These are phyloP conservation scores for Ferdinandea cuprea DNA, from an alignment of 2,888 invertebrate genomes.

Conservation along the genomic window DNA sequence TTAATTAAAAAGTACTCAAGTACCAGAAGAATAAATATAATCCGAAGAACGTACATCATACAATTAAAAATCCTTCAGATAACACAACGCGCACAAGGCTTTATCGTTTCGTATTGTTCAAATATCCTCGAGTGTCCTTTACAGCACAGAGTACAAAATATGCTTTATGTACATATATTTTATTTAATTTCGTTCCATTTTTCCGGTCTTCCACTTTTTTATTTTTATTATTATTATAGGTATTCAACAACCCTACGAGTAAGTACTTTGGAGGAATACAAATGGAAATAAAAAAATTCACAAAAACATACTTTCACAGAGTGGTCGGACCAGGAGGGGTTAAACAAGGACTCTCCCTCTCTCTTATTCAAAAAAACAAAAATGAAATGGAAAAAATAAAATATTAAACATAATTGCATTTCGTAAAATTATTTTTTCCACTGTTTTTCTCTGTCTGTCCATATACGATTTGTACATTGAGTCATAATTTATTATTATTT, in stretches of 20 bases:
- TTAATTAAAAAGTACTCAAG: conserved; percentile 28
- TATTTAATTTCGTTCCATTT: conserved; percentile 34
- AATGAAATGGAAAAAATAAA: conserved; percentile 62
- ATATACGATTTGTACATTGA: conserved; percentile 2
- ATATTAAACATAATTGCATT: conserved; percentile 71
- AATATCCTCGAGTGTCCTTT: conserved; percentile 47
- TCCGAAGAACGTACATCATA: neutral
- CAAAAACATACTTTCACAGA: conserved; percentile 4
- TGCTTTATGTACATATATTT: conserved; percentile 47
- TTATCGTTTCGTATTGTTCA: conserved; percentile 39
- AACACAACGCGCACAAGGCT: conserved; percentile 24
- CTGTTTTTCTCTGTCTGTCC: neutral
- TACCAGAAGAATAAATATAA: conserved; percentile 38
- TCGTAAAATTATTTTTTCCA: conserved; percentile 55
- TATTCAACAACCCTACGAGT: conserved; percentile 1
- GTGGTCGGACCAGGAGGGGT: neutral
- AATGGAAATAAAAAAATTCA: neutral
- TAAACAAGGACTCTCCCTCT: conserved; percentile 14
- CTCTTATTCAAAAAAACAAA: too few relatives aligned
- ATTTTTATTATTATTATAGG: too few relatives aligned
- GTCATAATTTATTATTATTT: conserved; percentile 36
- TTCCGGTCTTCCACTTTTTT: neutral
- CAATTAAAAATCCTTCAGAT: conserved; percentile 39
- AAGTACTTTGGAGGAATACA: conserved; percentile 23
- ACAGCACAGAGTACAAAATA: conserved; percentile 45